A percentile compares a stretch with the other conserved stretches of the same genome.
Conservation (phyloP, 2,113 vertebrate genomes). For the Ellobius talpinus region DNA sequence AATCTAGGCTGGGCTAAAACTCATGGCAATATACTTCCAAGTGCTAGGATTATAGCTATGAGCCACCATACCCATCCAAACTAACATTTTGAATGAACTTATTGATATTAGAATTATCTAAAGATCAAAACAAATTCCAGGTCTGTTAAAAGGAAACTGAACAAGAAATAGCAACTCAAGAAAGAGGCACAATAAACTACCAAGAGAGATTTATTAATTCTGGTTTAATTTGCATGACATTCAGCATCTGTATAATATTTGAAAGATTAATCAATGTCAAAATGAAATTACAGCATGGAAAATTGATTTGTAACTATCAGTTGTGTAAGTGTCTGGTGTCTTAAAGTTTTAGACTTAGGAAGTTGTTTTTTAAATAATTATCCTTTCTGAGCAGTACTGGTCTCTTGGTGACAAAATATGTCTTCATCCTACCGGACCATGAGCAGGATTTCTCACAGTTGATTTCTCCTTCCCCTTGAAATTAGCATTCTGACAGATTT, state of each 20-base stretch:
- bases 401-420: background rate
- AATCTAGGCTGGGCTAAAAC: too few species aligned
- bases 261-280: slow-evolving; percentile 6
- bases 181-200: slow-evolving; percentile 17
- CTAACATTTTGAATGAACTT: too few species aligned
- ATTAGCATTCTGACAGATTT: background rate
- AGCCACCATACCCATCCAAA: too few species aligned
- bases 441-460: background rate
- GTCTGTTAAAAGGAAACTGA: slow-evolving; percentile 36
- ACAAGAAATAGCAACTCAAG: background rate
- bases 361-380: background rate
- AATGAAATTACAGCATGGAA: background rate
- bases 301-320: background rate
- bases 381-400: background rate
- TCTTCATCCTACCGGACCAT: background rate
- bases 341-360: background rate
- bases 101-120: too few species aligned
- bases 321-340: background rate
- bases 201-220: slow-evolving; percentile 43
- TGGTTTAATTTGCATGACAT: background rate
- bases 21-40: too few species aligned
- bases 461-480: background rate
- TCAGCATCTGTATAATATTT: background rate
- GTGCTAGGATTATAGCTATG: too few species aligned
- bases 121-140: background rate